Evolutionary conservation across 2,113 vertebrate species (phyloP), one percentile per base, ranked within the genome.

Genomic region (Anoplopoma fimbria): DNA sequence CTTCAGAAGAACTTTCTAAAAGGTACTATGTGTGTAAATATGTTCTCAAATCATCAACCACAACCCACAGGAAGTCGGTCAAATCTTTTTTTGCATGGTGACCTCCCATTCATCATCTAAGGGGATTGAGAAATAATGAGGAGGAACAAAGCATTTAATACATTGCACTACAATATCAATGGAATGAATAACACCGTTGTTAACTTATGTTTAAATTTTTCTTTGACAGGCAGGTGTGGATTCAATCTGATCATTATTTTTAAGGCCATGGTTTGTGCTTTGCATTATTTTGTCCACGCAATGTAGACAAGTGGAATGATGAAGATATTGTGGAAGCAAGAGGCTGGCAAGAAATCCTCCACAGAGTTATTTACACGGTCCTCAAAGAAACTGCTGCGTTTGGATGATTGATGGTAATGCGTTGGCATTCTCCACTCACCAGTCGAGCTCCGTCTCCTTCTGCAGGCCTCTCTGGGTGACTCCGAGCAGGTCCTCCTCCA

Each of bases 371-470:
- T 61, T 15, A 13, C 67, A 60, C 55, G 10, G 23, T 79, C 36
- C 8, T 51, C 17, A 27, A 13, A 47, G 34, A 68, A 45, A 68
- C 31, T 34, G 34, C 60, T 19, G 9, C 25, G 14, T 45, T 6
- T 15, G 29, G 33, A 63, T 81, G 75, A 88, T 36, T 65, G 81
- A 77, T 34, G 70, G 53, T 12, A 29, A 10, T 5, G 9, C 67
- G 31, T 33, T 13, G 10, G 34, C n/a, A 7, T 45, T 73, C 60
- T 45, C 27, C 45, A n/a, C 91, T 87, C 95, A 99, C 98, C 97
- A 96, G 90, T 98, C 97, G 70, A 99, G 90, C 83, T 99, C 98
- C 0, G 97, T 99, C 95, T 99, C 98, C 90, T 98, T 99, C 58
- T 96, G 96, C 91, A 98, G 95, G 67, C 97, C 96, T 93, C 96